Conservation (phyloP, 2,888 invertebrate genomes). For the Leptinotarsa haldemani region DNA sequence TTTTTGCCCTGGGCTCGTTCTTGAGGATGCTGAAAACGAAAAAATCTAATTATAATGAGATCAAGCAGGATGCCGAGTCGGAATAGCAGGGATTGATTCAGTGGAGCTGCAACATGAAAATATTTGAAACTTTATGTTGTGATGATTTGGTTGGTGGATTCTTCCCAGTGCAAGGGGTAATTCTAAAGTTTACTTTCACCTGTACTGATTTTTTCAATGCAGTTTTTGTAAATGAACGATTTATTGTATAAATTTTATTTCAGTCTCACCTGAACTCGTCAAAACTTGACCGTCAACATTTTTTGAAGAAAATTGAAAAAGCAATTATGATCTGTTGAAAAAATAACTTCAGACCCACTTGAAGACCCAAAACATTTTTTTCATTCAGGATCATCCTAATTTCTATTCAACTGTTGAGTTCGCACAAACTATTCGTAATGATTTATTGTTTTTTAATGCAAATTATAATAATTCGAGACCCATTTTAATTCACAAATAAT, state of each 20-base stretch:
- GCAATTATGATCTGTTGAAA: too few relatives aligned
- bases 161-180: not conserved
- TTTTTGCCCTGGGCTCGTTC: conserved; percentile 81
- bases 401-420: too few relatives aligned
- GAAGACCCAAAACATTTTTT: too few relatives aligned
- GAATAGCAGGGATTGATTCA: conserved; percentile 48
- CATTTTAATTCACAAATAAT: too few relatives aligned
- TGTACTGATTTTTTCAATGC: not conserved
- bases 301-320: not conserved
- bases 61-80: conserved; percentile 69
- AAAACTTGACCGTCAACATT: not conserved
- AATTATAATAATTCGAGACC: too few relatives aligned
- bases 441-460: too few relatives aligned
- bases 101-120: not conserved
- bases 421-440: too few relatives aligned
- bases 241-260: not conserved
- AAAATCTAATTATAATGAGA: conserved; percentile 81
- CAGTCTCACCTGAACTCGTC: not conserved
- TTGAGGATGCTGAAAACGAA: conserved; percentile 79
- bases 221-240: too few relatives aligned
- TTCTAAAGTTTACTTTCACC: not conserved
- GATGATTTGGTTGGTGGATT: conserved; percentile 16
- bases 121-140: conserved; percentile 23
- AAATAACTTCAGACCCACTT: too few relatives aligned
- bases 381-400: too few relatives aligned